phyloP scores from a whole-genome alignment of 2,888 invertebrate species.

The Conistra vaccinii region DNA sequence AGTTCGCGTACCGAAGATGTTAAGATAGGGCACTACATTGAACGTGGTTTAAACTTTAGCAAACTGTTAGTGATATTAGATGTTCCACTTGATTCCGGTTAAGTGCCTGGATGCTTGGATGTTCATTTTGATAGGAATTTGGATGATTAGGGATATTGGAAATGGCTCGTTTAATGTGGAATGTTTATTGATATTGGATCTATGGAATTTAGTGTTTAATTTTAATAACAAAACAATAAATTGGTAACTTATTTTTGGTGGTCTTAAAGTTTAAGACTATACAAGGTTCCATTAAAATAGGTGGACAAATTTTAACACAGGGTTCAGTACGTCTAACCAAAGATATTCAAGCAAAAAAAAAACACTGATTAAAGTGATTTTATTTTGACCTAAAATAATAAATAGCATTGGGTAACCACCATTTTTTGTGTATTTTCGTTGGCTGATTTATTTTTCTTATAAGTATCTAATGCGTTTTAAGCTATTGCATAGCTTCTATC shows the following conservation, averaged over 20 bases:
- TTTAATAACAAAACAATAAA: not conserved
- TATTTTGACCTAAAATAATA: too few relatives aligned
- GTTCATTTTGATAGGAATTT: conserved; percentile 31
- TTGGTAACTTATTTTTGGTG: not conserved
- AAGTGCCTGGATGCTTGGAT: conserved; percentile 22
- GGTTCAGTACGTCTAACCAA: too few relatives aligned
- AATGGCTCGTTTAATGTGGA: not conserved
- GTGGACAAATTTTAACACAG: too few relatives aligned
- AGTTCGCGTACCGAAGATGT: conserved; percentile 23
- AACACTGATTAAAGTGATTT: too few relatives aligned
- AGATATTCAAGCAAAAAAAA: too few relatives aligned
- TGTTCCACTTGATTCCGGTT: conserved; percentile 28
- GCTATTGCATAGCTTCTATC: too few relatives aligned
- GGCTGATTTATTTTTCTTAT: too few relatives aligned
- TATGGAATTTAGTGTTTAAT: not conserved
- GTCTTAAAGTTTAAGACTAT: too few relatives aligned
- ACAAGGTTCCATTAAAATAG: too few relatives aligned
- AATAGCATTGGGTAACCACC: too few relatives aligned
- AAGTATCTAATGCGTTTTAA: too few relatives aligned
- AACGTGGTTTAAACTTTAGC: conserved; percentile 46
- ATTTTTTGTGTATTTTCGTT: too few relatives aligned
- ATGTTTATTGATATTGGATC: not conserved
- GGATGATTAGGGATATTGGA: conserved; percentile 10
- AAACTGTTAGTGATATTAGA: conserved; percentile 41
- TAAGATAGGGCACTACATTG: conserved; percentile 22